Evolutionary conservation across 2,888 invertebrate genomes (phyloP), one percentile per base, ranked within the genome.

Genomic region (Netelia virgata): DNA sequence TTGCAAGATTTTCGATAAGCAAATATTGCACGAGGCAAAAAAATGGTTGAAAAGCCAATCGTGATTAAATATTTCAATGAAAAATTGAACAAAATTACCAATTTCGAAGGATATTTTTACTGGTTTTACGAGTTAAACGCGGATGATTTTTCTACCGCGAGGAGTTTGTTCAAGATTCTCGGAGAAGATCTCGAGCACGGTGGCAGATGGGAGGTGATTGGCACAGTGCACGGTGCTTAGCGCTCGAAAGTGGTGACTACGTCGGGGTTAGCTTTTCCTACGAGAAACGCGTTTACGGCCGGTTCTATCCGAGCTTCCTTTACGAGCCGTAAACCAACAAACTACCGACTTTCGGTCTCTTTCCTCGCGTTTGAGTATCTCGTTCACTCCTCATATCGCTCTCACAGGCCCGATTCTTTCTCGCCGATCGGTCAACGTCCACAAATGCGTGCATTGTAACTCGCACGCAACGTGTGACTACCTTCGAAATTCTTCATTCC

Each of bases 301-400:
- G 47, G 16, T 2, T 50, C 53, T 50, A 20, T 18, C 47, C 59
- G n/a, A 43, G 57, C 63, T 55, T 63, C 18, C 76, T 82, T 82
- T 82, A 82, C 76, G 82, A 43, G 76, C 43, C 82, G 82, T 82
- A 82, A 82, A 72, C 18, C 82, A 82, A 76, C 47, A 72, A 70
- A 76, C 59, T 57, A 50, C 47, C 57, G n/a, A 70, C 59, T 53
- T 1, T 50, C 23, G n/a, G 61, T 70, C 41, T 66, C n/a, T 41
- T 11, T 59, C 23, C 11, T 10, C 16, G 28, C 28, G 28, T 55
- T 53, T 28, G 28, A 14, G 14, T 61, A 41, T 43, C 41, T 20
- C 59, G 61, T 73, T 73, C 11, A 11, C 47, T 47, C 72, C 43
- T 59, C 59, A 73, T 59, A 73, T 73, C 47, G 72, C 61, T 61